Evolutionary conservation across 1,140 invertebrate species (phyloP).

Genomic region (Papilio aristodemus): DNA sequence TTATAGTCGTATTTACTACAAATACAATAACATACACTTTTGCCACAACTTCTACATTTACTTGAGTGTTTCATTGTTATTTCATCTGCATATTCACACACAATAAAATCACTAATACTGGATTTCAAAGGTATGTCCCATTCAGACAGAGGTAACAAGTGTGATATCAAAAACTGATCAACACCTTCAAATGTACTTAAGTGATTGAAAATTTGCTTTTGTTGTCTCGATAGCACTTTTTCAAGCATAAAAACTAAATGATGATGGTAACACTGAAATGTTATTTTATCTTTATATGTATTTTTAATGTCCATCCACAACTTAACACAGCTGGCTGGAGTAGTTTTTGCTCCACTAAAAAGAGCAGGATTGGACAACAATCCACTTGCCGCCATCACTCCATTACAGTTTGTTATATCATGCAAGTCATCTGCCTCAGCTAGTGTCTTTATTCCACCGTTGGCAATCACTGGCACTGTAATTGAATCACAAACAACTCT

Average conservation of each 20-base stretch:
- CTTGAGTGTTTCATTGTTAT: slow-evolving; percentile 61
- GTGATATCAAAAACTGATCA: slow-evolving; percentile 85
- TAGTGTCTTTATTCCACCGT: slow-evolving; percentile 92
- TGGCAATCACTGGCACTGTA: slow-evolving; percentile 92
- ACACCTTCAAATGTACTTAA: slow-evolving; percentile 86
- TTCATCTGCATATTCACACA: slow-evolving; percentile 63
- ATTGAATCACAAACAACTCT: slow-evolving; percentile 87
- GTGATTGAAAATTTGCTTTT: slow-evolving; percentile 89
- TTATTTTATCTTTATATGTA: slow-evolving; percentile 77
- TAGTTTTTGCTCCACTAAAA: slow-evolving; percentile 86
- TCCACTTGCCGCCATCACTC: slow-evolving; percentile 94
- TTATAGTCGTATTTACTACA: slow-evolving; percentile 64
- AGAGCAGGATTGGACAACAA: slow-evolving; percentile 95
- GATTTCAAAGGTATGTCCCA: slow-evolving; percentile 36
- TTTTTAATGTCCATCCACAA: slow-evolving; percentile 91
- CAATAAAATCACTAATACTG: slow-evolving; percentile 56
- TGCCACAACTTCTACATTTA: slow-evolving; percentile 68
- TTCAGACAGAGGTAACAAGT: slow-evolving; percentile 71
- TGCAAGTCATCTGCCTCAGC: slow-evolving; percentile 86
- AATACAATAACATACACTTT: slow-evolving; percentile 63
- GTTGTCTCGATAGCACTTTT: slow-evolving; percentile 85
- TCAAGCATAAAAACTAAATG: slow-evolving; percentile 97
- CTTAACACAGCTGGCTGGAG: slow-evolving; percentile 89
- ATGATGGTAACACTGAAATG: slow-evolving; percentile 93
- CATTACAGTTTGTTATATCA: slow-evolving; percentile 86